These are phyloP conservation scores for Drosophila leonis DNA, from an alignment of 2,888 invertebrate species.

Conservation along the genomic window DNA sequence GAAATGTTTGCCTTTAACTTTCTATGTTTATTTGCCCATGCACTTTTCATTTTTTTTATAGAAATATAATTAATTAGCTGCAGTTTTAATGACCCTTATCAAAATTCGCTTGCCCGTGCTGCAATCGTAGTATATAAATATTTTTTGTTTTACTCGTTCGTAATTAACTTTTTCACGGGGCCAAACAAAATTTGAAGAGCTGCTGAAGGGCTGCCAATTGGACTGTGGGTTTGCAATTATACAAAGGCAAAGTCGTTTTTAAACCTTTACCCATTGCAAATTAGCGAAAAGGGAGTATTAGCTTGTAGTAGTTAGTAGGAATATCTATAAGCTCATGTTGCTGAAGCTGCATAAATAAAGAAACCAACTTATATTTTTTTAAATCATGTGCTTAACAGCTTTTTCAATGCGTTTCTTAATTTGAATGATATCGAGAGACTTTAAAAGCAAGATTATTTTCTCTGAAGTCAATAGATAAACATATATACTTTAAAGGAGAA, in stretches of 20 bases:
- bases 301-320: background rate
- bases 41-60: background rate
- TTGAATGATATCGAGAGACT: background rate
- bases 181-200: conserved; percentile 16
- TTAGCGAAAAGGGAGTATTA: background rate
- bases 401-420: too few relatives aligned
- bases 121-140: conserved; percentile 27
- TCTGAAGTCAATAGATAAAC: background rate
- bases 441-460: background rate
- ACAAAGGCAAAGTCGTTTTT: background rate
- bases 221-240: background rate
- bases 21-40: background rate
- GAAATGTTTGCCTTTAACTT: background rate
- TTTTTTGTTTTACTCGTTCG: conserved; percentile 4
- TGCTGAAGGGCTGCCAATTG: conserved; percentile 6
- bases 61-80: conserved; percentile 44
- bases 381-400: too few relatives aligned
- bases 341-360: background rate
- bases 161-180: conserved; percentile 40
- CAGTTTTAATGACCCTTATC: conserved; percentile 31
- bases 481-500: too few relatives aligned
- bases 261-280: background rate
- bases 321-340: too few relatives aligned
- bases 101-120: conserved; percentile 7
- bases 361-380: background rate